These are phyloP conservation scores for Oscheius myriophilus DNA, from an alignment of 2,888 invertebrate species.

Conservation along the genomic window DNA sequence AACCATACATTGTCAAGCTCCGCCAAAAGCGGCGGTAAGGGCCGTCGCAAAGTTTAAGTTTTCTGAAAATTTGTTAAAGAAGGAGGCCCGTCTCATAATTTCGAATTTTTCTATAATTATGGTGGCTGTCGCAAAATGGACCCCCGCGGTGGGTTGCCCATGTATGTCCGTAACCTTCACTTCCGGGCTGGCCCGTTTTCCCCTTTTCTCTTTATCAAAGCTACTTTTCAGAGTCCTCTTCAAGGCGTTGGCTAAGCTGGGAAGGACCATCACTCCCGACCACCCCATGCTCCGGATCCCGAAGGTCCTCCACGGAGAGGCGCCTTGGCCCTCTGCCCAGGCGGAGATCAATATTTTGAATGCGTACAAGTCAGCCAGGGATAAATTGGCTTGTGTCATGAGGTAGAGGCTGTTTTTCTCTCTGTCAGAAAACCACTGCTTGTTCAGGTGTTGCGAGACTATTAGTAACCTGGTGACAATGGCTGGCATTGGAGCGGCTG, in stretches of 20 bases:
- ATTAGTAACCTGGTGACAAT: conserved; percentile 92
- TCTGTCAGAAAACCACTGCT: neutral
- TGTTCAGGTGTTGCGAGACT: conserved; percentile 86
- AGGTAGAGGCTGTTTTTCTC: too few relatives aligned
- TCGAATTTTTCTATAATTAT: too few relatives aligned
- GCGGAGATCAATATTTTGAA: conserved; percentile 86
- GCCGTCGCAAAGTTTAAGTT: too few relatives aligned
- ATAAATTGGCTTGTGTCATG: conserved; percentile 50
- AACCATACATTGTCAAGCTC: too few relatives aligned
- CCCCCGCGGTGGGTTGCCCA: too few relatives aligned
- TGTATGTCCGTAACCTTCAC: too few relatives aligned
- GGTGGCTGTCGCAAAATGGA: too few relatives aligned
- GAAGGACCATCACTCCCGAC: conserved; percentile 80
- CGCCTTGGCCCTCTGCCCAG: conserved; percentile 95
- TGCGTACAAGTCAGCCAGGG: conserved; percentile 79
- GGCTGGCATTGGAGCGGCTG: conserved; percentile 77
- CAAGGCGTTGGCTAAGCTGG: conserved; percentile 87
- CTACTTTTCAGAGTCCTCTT: conserved; percentile 79
- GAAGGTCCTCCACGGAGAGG: conserved; percentile 85
- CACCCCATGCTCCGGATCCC: conserved; percentile 85
- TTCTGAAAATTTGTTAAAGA: too few relatives aligned
- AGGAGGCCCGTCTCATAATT: too few relatives aligned
- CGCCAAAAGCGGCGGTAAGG: too few relatives aligned
- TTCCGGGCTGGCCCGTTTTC: too few relatives aligned
- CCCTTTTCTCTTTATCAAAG: too few relatives aligned